These are phyloP conservation scores for Drosophila glabriapex DNA, from an alignment of 2,888 invertebrate genomes.

Conservation along the genomic window DNA sequence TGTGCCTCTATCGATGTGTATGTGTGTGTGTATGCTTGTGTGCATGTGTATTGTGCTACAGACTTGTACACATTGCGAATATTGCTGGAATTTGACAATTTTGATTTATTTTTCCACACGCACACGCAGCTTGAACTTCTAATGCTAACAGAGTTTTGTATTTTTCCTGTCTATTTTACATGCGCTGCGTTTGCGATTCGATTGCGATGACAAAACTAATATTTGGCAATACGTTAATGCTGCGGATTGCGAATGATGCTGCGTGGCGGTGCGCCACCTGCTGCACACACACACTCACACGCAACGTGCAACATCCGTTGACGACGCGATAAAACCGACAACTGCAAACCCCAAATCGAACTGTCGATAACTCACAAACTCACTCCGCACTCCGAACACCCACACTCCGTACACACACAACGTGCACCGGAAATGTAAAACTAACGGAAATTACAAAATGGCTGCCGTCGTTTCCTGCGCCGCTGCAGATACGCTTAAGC, in stretches of 20 bases:
- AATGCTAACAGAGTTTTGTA: constrained; percentile 70
- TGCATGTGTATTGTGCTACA: constrained; percentile 8
- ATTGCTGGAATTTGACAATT: constrained; percentile 64
- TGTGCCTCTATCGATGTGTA: neutral
- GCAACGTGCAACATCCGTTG: constrained; percentile 71
- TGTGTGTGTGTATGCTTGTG: neutral
- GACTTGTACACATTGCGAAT: constrained; percentile 38
- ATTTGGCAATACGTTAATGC: constrained; percentile 68
- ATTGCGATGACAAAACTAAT: constrained; percentile 62
- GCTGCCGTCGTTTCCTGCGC: constrained; percentile 24
- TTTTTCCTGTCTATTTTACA: constrained; percentile 48
- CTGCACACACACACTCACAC: constrained; percentile 3
- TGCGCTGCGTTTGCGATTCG: constrained; percentile 35
- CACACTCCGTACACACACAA: constrained; percentile 28
- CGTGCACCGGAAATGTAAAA: constrained; percentile 72
- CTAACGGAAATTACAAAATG: constrained; percentile 81
- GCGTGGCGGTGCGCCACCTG: neutral
- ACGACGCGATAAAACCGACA: constrained; percentile 30
- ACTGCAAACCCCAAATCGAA: constrained; percentile 18
- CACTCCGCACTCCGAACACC: neutral
- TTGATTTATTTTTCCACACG: constrained; percentile 70
- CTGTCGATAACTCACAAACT: constrained; percentile 31
- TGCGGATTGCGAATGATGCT: constrained; percentile 11
- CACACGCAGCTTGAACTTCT: constrained; percentile 40
- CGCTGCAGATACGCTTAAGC: constrained; percentile 89